A percentile compares a stretch with the other conserved stretches of the same genome.
These are phyloP conservation scores for Pseudoips prasinana DNA, from an alignment of 2,888 invertebrate genomes.

Conservation along the genomic window DNA sequence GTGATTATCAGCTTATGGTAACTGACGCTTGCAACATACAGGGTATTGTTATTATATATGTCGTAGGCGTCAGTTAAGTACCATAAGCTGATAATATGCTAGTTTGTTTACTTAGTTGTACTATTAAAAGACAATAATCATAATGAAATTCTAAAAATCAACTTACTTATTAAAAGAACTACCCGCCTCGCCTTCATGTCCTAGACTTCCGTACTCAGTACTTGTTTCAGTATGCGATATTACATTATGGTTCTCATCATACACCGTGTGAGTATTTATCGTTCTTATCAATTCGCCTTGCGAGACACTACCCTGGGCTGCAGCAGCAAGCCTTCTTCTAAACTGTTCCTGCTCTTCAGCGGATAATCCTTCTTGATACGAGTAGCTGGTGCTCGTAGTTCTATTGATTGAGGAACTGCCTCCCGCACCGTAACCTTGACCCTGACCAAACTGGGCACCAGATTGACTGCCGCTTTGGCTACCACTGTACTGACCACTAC, in stretches of 20 bases:
- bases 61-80: no score
- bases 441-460: constrained; percentile 21
- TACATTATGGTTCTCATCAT: constrained; percentile 69
- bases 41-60: no score
- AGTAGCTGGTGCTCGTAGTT: constrained; percentile 47
- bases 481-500: constrained; percentile 19
- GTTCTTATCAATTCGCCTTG: constrained; percentile 45
- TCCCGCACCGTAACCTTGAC: constrained; percentile 28
- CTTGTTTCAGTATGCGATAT: constrained; percentile 74
- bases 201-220: constrained; percentile 72
- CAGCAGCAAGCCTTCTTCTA: constrained; percentile 45
- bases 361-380: constrained; percentile 46
- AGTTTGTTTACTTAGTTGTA: no score
- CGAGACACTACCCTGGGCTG: constrained; percentile 21
- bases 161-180: no score
- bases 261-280: constrained; percentile 59
- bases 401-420: constrained; percentile 45
- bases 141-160: no score
- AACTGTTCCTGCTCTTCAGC: constrained; percentile 59
- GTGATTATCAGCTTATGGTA: no score
- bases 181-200: constrained; percentile 70
- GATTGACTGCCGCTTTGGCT: constrained; percentile 25
- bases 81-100: no score
- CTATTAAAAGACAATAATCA: no score
- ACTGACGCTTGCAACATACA: no score